Evolutionary conservation across 1,140 invertebrate species (phyloP).

Genomic region (Aphidius gifuensis): DNA sequence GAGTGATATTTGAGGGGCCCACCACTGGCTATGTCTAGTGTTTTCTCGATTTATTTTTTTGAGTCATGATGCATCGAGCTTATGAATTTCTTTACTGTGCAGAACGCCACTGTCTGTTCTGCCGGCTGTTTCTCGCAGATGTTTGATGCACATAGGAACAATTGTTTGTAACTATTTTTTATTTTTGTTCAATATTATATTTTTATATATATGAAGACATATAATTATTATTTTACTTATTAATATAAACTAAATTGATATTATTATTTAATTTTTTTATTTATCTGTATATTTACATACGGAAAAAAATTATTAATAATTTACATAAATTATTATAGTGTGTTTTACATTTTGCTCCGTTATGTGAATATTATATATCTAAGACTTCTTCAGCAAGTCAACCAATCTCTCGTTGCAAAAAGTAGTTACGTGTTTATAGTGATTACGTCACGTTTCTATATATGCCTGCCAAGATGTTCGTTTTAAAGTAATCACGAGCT

Average conservation of each 20-base stretch:
- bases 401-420: not conserved
- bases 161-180: slow-evolving; percentile 5
- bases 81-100: slow-evolving; percentile 6
- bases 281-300: too few relatives aligned
- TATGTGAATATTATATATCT: slow-evolving; percentile 9
- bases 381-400: slow-evolving; percentile 2
- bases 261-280: too few relatives aligned
- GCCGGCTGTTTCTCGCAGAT: slow-evolving; percentile 38
- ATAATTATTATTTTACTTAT: too few relatives aligned
- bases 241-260: too few relatives aligned
- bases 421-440: slow-evolving; percentile 24
- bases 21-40: slow-evolving; percentile 9
- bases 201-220: too few relatives aligned
- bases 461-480: slow-evolving; percentile 15
- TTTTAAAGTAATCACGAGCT: slow-evolving; percentile 21
- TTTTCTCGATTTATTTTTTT: slow-evolving; percentile 10
- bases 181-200: not conserved
- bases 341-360: slow-evolving; percentile 7
- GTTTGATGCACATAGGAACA: slow-evolving; percentile 17
- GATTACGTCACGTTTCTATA: slow-evolving; percentile 21
- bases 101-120: slow-evolving; percentile 22
- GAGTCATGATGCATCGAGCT: slow-evolving; percentile 8
- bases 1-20: not conserved
- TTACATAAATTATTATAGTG: too few relatives aligned
- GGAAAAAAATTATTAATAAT: too few relatives aligned